Base-by-base conservation (phyloP, 2,888 invertebrate species). In the Pimpla rufipes region DNA sequence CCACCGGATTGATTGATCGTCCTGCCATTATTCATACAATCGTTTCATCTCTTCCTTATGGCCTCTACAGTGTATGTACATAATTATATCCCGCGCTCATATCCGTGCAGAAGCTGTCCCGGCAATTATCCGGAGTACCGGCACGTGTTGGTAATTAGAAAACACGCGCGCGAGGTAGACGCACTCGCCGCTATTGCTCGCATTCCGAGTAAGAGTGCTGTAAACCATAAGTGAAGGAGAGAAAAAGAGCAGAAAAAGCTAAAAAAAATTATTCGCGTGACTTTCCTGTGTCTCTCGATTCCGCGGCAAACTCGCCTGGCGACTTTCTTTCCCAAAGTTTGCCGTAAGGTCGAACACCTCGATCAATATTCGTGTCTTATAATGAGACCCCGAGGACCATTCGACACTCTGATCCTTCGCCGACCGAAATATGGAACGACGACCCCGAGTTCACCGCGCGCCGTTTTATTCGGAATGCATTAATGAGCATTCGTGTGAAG, bases 11-110 rank as follows among this genome's bases (percentile, higher is more conserved):
- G 79, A 76, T 79, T 42, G 79, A 83, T 79, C 66, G 67, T 37
- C 66, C 16, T 40, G 76, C 79, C 76, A 79, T 75, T 71, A 79
- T 79, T 83, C 70, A 66, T 71, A 71, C 83, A 79, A 78, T 83
- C 68, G 59, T 57, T 66, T 21, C 59, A 47, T 16, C 52, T 70
- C 73, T 77, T 79, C 73, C 79, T 83, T 76, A 35, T 64, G 62
- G 52, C 52, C 35, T 55, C 52, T 0, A 13, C n/a, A 47, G 50
- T 5, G 29, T 5, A 29, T 37, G 10, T 62, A 29, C 10, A 59
- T 45, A 73, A 79, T 83, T 73, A 67, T 45, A 47, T 23, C 10
- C 42, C 66, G 52, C 50, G 52, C 76, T 59, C 55, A 29, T 11
- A 52, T 52, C 71, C 59, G 75, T 45, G 75, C 55, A 62, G 66